phyloP scores from a whole-genome alignment of 1,140 invertebrate genomes.

The Aphelinus certus region DNA sequence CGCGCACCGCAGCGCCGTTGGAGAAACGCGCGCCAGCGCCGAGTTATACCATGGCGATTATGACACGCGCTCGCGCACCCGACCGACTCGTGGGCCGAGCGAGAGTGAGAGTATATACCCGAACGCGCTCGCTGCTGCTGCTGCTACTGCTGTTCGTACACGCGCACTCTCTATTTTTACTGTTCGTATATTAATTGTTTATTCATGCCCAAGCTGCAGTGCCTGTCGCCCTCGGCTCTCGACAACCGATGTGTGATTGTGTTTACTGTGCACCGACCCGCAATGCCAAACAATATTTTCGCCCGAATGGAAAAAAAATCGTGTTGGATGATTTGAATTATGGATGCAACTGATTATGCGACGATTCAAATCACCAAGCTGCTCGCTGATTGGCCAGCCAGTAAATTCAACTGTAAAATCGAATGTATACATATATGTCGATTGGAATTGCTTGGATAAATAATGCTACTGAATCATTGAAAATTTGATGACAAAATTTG shows the following conservation, averaged over 20 bases:
- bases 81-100: conserved; percentile 10
- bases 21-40: conserved; percentile 45
- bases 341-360: neutral
- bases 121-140: too few relatives aligned
- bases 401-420: too few relatives aligned
- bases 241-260: too few relatives aligned
- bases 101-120: conserved; percentile 2
- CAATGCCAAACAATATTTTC: too few relatives aligned
- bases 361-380: too few relatives aligned
- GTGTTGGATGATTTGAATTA: neutral
- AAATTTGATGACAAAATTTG: too few relatives aligned
- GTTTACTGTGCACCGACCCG: too few relatives aligned
- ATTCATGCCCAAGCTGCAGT: conserved; percentile 17
- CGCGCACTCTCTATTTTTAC: neutral
- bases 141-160: too few relatives aligned
- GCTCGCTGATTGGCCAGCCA: too few relatives aligned
- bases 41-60: conserved; percentile 34
- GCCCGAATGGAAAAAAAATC: too few relatives aligned
- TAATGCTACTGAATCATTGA: too few relatives aligned
- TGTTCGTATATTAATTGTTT: conserved; percentile 5
- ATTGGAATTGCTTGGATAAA: neutral
- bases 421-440: neutral
- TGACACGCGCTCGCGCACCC: conserved; percentile 44
- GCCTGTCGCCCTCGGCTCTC: neutral
- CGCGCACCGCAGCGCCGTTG: conserved; percentile 12